phyloP scores from a whole-genome alignment of 1,140 invertebrate species.

The Lordiphosa stackelbergi region DNA sequence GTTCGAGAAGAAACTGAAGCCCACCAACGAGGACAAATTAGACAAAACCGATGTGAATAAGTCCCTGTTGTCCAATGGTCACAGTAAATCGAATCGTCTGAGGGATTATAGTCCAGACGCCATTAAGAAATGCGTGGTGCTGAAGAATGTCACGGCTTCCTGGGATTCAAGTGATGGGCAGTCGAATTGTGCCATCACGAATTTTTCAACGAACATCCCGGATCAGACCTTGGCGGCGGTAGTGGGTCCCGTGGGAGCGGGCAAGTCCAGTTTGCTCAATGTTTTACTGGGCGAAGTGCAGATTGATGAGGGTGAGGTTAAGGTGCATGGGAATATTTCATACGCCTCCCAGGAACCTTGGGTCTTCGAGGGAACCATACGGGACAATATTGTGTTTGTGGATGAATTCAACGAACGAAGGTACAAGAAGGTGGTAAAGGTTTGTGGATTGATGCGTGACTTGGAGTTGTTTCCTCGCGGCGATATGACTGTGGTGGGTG shows the following conservation, averaged over 20 bases:
- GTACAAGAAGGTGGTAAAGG: conserved; percentile 81
- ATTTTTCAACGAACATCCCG: conserved; percentile 81
- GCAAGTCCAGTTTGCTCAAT: conserved; percentile 87
- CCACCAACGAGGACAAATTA: conserved; percentile 33
- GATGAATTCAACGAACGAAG: conserved; percentile 81
- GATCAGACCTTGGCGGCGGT: conserved; percentile 84
- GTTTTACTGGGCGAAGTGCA: conserved; percentile 86
- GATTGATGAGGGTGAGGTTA: conserved; percentile 78
- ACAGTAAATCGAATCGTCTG: conserved; percentile 25
- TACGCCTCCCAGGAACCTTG: conserved; percentile 89
- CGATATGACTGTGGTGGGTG: conserved; percentile 84
- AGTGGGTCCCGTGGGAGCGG: conserved; percentile 88
- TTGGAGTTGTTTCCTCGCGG: conserved; percentile 83
- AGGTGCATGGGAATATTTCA: conserved; percentile 83
- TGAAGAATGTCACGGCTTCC: conserved; percentile 79
- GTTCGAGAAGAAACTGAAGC: conserved; percentile 36
- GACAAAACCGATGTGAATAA: conserved; percentile 32
- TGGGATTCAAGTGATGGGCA: conserved; percentile 77
- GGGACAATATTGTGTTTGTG: conserved; percentile 92
- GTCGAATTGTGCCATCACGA: conserved; percentile 69
- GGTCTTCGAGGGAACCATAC: conserved; percentile 81
- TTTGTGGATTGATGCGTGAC: conserved; percentile 84
- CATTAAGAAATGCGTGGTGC: conserved; percentile 66
- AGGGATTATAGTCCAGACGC: conserved; percentile 64
- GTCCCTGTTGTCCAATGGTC: conserved; percentile 31